Evolutionary conservation across 2,797 vertebrate genomes (phyloP).

Genomic region (Rhinophrynus dorsalis): DNA sequence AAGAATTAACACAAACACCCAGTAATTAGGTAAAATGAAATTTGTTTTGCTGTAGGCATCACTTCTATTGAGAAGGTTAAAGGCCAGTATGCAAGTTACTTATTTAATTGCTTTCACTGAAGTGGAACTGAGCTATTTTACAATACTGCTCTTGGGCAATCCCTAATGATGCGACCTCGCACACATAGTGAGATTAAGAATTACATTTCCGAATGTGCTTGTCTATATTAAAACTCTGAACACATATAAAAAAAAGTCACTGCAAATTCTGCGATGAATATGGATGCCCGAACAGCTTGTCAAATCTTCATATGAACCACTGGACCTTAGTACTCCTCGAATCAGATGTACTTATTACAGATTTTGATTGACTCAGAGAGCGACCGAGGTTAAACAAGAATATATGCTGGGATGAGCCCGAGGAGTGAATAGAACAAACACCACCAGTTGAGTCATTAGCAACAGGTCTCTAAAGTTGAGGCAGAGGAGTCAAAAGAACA

Average conservation of each 20-base stretch:
- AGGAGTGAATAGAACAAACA: too few species aligned
- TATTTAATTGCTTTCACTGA: background rate
- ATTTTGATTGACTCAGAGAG: too few species aligned
- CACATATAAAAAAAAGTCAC: background rate
- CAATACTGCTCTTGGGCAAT: background rate
- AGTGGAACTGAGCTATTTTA: conserved; percentile 1
- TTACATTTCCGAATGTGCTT: background rate
- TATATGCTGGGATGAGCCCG: too few species aligned
- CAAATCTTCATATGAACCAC: background rate
- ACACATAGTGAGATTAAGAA: background rate
- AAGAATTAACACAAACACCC: background rate
- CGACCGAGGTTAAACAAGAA: too few species aligned
- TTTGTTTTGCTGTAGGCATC: background rate
- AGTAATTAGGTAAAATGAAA: background rate
- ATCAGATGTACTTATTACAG: too few species aligned
- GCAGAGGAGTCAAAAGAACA: too few species aligned
- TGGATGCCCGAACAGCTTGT: background rate
- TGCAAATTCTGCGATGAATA: background rate
- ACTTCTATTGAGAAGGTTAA: background rate
- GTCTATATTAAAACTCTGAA: background rate
- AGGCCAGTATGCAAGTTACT: background rate
- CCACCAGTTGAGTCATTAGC: too few species aligned
- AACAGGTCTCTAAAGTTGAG: too few species aligned
- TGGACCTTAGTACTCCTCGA: too few species aligned
- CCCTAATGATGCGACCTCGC: background rate